Base-by-base conservation (phyloP, 2,888 invertebrate species). In the Belgica antarctica region DNA sequence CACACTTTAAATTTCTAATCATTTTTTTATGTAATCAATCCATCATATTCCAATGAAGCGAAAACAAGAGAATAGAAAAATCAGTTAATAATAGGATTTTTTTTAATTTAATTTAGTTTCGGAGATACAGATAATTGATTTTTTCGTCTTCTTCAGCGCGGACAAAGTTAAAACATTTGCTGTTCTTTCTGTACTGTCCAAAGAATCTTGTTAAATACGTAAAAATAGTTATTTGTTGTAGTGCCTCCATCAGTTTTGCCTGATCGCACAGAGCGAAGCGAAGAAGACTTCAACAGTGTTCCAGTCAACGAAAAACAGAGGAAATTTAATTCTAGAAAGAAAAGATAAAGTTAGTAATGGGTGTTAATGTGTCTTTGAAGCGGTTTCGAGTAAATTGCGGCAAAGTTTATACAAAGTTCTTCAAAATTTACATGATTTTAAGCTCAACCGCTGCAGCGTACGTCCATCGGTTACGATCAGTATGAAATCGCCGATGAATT, bases 401-500 rank as follows among this genome's bases (percentile, higher is more conserved):
- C 34, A 34, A n/a, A 34, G 34, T 12, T 34, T 34, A 34, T 12
- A 34, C 34, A n/a, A n/a, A n/a, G n/a, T n/a, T n/a, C n/a, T n/a
- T n/a, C n/a, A n/a, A n/a, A n/a, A n/a, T n/a, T n/a, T n/a, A n/a
- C n/a, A n/a, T 31, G 34, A 31, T 52, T 52, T 17, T 12, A 52
- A 52, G 52, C 52, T 52, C 52, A 52, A 19, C 2, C 4, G 52
- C 7, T 28, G 15, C 24, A 22, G 25, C 27, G 5, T 24, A 12
- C 41, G 24, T 36, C 24, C 22, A 12, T 63, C 4, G 19, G 62
- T 17, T 7, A 12, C n/a, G 19, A 63, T 66, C 47, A 66, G 19
- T 66, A 66, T 19, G 68, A 68, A 17, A 57, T 57, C 12, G 27
- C 15, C 15, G 68, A 68, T 27, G 52, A 3, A 31, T 31, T 68